Evolutionary conservation across 2,113 vertebrate genomes (phyloP).

Genomic region (Atractosteus spatula): DNA sequence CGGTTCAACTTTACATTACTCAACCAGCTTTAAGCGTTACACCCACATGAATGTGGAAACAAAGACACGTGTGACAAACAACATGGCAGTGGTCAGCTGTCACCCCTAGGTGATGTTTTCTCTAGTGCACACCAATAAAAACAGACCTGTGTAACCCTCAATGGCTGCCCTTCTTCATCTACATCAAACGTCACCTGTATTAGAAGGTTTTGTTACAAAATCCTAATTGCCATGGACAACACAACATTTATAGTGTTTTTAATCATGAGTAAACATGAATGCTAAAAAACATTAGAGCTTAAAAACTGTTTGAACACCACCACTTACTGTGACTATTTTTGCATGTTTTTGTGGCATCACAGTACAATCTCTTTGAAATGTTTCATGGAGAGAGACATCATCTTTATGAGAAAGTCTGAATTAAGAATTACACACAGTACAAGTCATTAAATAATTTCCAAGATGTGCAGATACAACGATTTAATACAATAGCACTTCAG

Average conservation of each 20-base stretch:
- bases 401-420: too few relatives aligned
- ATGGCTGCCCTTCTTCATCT: conserved; percentile 80
- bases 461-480: too few relatives aligned
- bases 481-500: too few relatives aligned
- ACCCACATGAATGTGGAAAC: conserved; percentile 18
- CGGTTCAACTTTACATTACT: not conserved
- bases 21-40: conserved; percentile 5
- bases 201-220: conserved; percentile 76
- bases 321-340: not conserved
- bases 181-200: conserved; percentile 92
- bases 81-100: conserved; percentile 53
- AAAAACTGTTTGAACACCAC: not conserved
- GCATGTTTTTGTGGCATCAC: not conserved
- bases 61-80: conserved; percentile 43
- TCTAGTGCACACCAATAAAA: conserved; percentile 48
- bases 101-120: conserved; percentile 60
- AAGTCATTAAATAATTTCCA: too few relatives aligned
- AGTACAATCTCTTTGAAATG: not conserved
- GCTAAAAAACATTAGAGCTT: conserved; percentile 4
- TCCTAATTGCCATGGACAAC: conserved; percentile 39
- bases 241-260: conserved; percentile 40
- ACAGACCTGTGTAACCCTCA: conserved; percentile 84
- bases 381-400: too few relatives aligned
- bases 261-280: not conserved
- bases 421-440: too few relatives aligned